These are phyloP conservation scores for Smutsia gigantea DNA, from an alignment of 2,797 vertebrate genomes.

Conservation along the genomic window DNA sequence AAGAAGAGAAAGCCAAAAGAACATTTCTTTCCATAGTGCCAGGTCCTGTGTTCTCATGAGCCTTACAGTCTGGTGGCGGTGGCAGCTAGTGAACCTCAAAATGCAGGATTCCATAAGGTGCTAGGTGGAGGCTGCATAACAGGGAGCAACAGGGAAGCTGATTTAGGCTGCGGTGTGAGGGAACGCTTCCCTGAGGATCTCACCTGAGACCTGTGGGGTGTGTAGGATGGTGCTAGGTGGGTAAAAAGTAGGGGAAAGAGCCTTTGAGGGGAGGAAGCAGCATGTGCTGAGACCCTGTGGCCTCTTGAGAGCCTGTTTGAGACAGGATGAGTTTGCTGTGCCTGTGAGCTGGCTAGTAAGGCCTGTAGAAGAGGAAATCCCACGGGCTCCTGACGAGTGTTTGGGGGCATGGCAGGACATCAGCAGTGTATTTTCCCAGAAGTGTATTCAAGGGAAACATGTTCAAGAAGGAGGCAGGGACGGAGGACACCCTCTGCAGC, in stretches of 20 bases:
- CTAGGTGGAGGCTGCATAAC: neutral
- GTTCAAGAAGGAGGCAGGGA: neutral
- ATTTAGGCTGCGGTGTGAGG: neutral
- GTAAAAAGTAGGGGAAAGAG: neutral
- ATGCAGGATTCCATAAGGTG: neutral
- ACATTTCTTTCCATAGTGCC: neutral
- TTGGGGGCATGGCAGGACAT: neutral
- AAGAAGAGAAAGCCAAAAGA: neutral
- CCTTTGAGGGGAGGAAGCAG: neutral
- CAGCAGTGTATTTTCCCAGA: neutral
- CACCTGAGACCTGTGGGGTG: neutral
- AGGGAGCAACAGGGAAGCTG: neutral
- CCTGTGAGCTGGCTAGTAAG: neutral
- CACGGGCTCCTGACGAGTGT: neutral
- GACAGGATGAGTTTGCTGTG: neutral
- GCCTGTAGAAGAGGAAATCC: neutral
- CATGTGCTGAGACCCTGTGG: neutral
- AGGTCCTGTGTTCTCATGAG: neutral
- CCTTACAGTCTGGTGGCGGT: fast-evolving
- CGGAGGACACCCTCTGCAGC: neutral
- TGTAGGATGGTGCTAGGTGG: neutral
- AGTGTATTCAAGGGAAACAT: neutral
- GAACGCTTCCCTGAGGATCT: neutral
- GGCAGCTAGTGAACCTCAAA: neutral
- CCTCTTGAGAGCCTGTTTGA: neutral